Percentiles rank a stretch among this genome's conserved stretches.
Conservation (phyloP, 2,113 vertebrate species). For the Cochlearius cochlearius region DNA sequence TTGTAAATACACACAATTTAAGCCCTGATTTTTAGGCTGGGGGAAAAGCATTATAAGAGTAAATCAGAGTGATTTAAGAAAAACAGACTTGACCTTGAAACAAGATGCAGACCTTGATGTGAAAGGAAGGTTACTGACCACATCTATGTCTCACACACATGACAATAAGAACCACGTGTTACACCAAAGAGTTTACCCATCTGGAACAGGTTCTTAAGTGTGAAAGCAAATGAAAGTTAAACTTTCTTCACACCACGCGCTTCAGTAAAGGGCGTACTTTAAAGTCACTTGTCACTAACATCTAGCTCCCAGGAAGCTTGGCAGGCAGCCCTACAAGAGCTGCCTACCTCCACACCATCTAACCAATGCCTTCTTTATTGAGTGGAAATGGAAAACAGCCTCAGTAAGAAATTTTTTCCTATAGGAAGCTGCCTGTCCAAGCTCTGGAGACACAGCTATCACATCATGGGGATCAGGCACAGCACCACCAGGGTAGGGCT, state of each 20-base stretch:
- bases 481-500: accelerated
- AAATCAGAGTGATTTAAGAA: background rate
- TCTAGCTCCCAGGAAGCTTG: background rate
- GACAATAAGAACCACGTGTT: too few relatives aligned
- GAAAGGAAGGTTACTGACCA: background rate
- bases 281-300: background rate
- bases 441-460: background rate
- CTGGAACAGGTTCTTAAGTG: background rate
- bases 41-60: background rate
- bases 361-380: background rate
- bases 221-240: background rate
- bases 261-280: background rate
- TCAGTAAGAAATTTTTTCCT: background rate
- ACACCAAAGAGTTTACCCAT: background rate
- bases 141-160: background rate
- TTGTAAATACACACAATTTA: background rate
- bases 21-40: background rate
- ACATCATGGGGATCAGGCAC: background rate
- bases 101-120: background rate
- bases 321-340: background rate
- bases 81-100: background rate
- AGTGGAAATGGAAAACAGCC: background rate
- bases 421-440: background rate
- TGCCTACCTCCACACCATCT: background rate
- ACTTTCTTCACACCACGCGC: background rate